Percentiles rank a stretch among this genome's conserved stretches.
phyloP scores from a whole-genome alignment of 2,113 vertebrate species.

The Catharus bicknelli region DNA sequence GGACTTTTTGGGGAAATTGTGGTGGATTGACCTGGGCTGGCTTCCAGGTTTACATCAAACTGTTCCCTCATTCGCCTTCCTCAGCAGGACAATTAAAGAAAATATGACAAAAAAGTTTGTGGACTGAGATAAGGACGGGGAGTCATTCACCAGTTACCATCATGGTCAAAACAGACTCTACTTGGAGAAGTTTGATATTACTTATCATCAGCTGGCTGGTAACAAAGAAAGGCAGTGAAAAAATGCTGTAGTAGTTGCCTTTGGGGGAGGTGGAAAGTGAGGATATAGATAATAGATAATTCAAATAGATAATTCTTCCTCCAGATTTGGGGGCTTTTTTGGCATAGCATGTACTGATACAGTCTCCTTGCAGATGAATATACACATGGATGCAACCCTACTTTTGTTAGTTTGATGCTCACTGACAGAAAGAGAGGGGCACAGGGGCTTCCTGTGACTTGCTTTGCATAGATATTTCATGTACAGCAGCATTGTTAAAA shows the following conservation, averaged over 20 bases:
- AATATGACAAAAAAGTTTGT: neutral
- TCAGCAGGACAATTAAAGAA: neutral
- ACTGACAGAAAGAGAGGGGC: neutral
- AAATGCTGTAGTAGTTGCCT: neutral
- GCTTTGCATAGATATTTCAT: neutral
- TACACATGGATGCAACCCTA: fast-evolving
- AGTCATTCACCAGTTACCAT: neutral
- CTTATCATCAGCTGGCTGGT: neutral
- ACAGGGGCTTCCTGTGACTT: neutral
- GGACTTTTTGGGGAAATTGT: neutral
- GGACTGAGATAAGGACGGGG: neutral
- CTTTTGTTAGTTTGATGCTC: neutral
- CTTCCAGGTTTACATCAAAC: neutral
- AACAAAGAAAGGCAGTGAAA: neutral
- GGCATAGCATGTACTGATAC: fast-evolving
- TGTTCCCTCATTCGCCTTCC: neutral
- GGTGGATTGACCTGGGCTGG: neutral
- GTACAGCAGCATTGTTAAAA: neutral
- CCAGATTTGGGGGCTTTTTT: neutral
- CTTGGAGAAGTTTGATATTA: neutral
- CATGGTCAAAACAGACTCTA: neutral
- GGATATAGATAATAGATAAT: neutral
- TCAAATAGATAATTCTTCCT: neutral
- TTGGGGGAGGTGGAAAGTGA: neutral
- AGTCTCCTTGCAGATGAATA: neutral